These are phyloP conservation scores for Entomobrya proxima DNA, from an alignment of 2,888 invertebrate genomes.

Conservation along the genomic window DNA sequence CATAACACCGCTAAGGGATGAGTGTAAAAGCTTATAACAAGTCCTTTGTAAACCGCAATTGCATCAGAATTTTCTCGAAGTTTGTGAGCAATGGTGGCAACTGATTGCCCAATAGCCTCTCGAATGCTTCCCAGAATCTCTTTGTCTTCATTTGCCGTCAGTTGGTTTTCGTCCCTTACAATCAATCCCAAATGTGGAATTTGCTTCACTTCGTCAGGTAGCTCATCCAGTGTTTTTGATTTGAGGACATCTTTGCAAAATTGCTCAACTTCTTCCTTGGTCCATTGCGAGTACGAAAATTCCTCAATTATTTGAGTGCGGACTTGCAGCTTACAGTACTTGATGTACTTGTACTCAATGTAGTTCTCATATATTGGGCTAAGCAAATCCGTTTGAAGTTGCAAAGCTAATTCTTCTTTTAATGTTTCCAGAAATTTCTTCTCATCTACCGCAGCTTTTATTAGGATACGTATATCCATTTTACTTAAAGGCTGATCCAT, in stretches of 20 bases:
- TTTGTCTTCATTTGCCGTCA: neutral
- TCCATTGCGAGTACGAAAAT: too few relatives aligned
- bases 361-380: too few relatives aligned
- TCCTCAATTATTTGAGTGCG: neutral
- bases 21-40: too few relatives aligned
- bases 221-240: neutral
- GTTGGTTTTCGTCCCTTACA: neutral
- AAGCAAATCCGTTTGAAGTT: too few relatives aligned
- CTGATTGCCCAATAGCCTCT: neutral
- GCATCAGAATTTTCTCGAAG: neutral
- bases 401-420: too few relatives aligned
- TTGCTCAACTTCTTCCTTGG: neutral
- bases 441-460: too few relatives aligned
- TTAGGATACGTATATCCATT: too few relatives aligned
- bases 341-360: constrained; percentile 34
- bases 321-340: neutral
- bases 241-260: neutral
- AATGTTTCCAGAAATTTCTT: too few relatives aligned
- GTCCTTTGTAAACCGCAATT: neutral
- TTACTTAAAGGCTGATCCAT: too few relatives aligned
- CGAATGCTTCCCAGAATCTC: neutral
- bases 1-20: too few relatives aligned
- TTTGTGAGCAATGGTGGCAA: neutral
- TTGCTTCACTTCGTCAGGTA: neutral
- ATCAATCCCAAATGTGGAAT: neutral